Percentiles rank a stretch among this genome's conserved stretches.
Conservation (phyloP, 2,888 invertebrate species). For the Drosophila kuntzei region DNA sequence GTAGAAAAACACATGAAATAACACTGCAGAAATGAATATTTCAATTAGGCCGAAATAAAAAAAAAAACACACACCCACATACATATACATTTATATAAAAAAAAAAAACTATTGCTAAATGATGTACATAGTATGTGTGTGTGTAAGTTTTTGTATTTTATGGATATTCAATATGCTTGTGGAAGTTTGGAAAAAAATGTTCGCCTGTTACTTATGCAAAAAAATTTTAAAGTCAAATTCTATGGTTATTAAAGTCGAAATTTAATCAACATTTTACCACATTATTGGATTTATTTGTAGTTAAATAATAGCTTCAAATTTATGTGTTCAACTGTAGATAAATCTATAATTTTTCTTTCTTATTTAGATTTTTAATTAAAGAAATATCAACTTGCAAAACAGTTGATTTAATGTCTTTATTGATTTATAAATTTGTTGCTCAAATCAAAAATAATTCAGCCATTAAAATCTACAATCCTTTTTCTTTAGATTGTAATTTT, state of each 20-base stretch:
- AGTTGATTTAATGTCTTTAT: neutral
- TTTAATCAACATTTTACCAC: neutral
- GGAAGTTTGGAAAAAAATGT: neutral
- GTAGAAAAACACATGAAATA: constrained; percentile 20
- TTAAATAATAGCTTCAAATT: neutral
- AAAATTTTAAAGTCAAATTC: neutral
- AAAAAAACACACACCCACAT: constrained; percentile 8
- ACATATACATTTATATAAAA: neutral
- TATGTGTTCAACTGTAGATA: neutral
- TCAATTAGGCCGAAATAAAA: constrained; percentile 32
- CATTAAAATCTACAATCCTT: neutral
- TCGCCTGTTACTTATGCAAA: neutral
- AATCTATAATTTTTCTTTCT: neutral
- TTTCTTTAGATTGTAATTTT: neutral
- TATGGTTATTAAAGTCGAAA: neutral
- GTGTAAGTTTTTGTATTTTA: neutral
- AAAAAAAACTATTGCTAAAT: constrained; percentile 1
- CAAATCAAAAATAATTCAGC: neutral
- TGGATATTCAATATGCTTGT: neutral
- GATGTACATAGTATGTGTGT: neutral
- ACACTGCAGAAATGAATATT: constrained; percentile 28
- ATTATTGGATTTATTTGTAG: neutral
- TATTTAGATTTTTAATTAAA: neutral
- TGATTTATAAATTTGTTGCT: neutral
- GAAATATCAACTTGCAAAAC: neutral